Percentiles rank a stretch among this genome's conserved stretches.
These are phyloP conservation scores for Bothrops alternatus DNA, from an alignment of 2,797 vertebrate species.

Conservation along the genomic window DNA sequence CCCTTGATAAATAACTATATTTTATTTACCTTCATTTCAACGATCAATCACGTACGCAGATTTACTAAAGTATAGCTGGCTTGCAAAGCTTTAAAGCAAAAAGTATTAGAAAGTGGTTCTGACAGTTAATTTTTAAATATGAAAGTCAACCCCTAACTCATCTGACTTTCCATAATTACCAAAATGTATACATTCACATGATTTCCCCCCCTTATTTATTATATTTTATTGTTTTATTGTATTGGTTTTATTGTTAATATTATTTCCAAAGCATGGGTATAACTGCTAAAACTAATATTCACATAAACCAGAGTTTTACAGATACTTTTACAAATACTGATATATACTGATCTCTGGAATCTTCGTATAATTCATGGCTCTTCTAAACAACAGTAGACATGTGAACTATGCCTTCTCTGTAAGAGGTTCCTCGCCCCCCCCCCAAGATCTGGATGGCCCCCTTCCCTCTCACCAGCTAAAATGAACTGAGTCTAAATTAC, in stretches of 20 bases:
- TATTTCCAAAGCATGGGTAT: neutral
- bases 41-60: neutral
- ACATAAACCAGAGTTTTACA: neutral
- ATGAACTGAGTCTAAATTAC: constrained; percentile 13
- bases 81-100: constrained; percentile 1
- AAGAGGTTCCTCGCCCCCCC: neutral
- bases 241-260: neutral
- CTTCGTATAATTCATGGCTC: neutral
- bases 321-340: neutral
- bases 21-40: constrained; percentile 15
- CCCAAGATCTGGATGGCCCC: neutral
- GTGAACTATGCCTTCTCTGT: neutral
- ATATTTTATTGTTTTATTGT: neutral
- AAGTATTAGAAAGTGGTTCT: neutral
- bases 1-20: neutral
- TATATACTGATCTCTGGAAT: neutral
- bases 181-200: neutral
- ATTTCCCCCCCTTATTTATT: neutral
- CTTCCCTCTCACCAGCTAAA: neutral
- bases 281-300: neutral
- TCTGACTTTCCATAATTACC: neutral
- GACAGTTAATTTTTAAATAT: constrained; percentile 2
- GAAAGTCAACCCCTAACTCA: neutral
- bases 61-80: neutral
- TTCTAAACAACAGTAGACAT: neutral